Base-by-base conservation (phyloP, 2,888 invertebrate species). In the Phorcus lineatus region DNA sequence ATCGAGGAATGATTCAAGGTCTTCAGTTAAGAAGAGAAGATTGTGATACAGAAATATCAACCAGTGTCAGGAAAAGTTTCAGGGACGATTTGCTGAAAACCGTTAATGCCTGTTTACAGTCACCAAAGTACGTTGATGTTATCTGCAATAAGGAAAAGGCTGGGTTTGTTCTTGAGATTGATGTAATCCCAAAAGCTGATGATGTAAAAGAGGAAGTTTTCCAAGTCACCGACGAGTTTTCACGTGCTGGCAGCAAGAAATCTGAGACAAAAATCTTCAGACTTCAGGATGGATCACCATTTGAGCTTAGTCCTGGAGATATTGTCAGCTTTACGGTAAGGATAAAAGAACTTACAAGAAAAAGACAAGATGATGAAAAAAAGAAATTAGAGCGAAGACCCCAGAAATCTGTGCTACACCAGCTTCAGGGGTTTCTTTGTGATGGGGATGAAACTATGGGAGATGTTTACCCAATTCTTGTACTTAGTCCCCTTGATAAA, bases 61-160 rank as follows among this genome's bases (percentile, higher is more conserved):
- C 81, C 31, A 67, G 77, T 0, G 80, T 85, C 19, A 36, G 47
- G 24, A 47, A 75, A 24, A 77, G 79, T 54, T 85, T 85, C 66
- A 77, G 40, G 62, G 66, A 74, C 0, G 81, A 84, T 47, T 82
- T 83, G 22, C 66, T 66, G 11, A 82, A 79, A 7, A 70, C 67
- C 31, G 84, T 78, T 13, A 62, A 79, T 7, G 55, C 52, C 9
- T 85, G 83, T 70, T 79, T 84, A 4, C 54, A 81, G 24, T 79
- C 78, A 40, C 55, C 76, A 11, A 47, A 82, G 54, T 85, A 80
- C 57, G 78, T 85, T 40, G 80, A 79, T 47, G 85, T 85, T 7
- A 77, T 76, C 17, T 19, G 36, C 74, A 40, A 74, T 24, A 74
- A 74, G n/a, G 47, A 36, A 19, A 9, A 2, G 16, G 19, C 11